Conservation (phyloP, 2,888 invertebrate species). For the Trichogramma evanescens region DNA sequence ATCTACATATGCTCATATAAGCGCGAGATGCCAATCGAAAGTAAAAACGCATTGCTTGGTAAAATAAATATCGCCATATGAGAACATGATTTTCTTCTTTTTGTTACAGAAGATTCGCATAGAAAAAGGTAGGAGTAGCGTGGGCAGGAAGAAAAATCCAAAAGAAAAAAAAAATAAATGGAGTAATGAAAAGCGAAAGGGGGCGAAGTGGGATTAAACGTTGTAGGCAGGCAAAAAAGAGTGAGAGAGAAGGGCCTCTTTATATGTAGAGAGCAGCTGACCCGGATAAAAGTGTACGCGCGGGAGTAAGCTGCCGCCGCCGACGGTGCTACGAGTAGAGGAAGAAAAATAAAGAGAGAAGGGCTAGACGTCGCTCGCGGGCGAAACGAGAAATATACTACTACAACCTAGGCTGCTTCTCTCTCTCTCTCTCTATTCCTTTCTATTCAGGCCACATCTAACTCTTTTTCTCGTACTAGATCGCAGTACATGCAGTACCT, state of each 20-base stretch:
- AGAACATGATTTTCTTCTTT: too few relatives aligned
- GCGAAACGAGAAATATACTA: constrained; percentile 12
- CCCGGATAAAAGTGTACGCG: constrained; percentile 12
- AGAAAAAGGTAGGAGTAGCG: too few relatives aligned
- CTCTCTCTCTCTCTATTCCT: background rate
- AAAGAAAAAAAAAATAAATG: constrained; percentile 2
- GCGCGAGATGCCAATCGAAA: too few relatives aligned
- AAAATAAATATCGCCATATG: too few relatives aligned
- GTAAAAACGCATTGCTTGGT: too few relatives aligned
- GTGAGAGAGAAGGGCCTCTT: background rate
- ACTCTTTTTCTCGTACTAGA: background rate
- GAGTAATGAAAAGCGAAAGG: constrained; percentile 9
- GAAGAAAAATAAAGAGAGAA: background rate
- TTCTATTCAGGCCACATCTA: background rate
- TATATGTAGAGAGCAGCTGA: constrained; percentile 14
- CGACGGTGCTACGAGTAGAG: background rate
- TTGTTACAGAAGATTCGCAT: too few relatives aligned
- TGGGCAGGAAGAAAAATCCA: background rate
- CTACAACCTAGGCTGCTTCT: background rate
- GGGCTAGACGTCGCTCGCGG: constrained; percentile 8
- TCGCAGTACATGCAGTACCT: background rate
- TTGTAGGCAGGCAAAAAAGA: background rate
- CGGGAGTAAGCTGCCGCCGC: background rate
- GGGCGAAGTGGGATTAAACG: background rate
- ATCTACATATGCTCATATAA: too few relatives aligned